Base-by-base conservation (phyloP, 2,797 vertebrate genomes). In the Neomorphus geoffroyi region DNA sequence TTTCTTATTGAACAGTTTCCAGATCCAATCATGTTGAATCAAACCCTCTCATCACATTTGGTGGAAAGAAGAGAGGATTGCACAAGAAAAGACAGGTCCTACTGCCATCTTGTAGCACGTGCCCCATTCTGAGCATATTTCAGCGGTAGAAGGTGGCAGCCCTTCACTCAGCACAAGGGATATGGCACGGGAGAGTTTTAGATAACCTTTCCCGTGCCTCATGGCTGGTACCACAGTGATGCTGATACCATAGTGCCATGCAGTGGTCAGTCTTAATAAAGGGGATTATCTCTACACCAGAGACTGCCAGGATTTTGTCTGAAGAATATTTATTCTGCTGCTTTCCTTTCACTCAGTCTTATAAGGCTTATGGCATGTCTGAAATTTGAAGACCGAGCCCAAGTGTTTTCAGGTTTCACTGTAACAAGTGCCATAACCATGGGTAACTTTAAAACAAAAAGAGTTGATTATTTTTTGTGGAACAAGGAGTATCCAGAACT, bases 191-290 rank as follows among this genome's bases (percentile, higher is more conserved):
- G 18, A 35, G 9, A 8, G 21, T 33, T 54, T 51, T 5, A 37
- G 33, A 16, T 6, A 3, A 9, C 3, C 10, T 73, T 56, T 7
- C 32, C 21, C 2, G 2, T 11, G 10, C 22, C 37, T 43, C 33
- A 2, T 21, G 32, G 26, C 23, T 33, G 50, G 11, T 74, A 41
- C 21, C 2, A 1, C 84, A 24, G 33, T 5, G 61, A 65, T 46
- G 45, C 18, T 32, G 70, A 58, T 70, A 62, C 85, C 79, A 90
- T 17, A 91, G 85, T 91, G 94, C 94, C 96, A 0, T 91, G 53
- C 80, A 77, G 94, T 35, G 96, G 96, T 32, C 73, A 35, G n/a
- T 56, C 27, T 70, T 48, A 51, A 27, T 62, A 84, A 43, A 1
- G 8, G 18, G 30, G 6, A 71, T 16, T 15, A 9, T 24, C 35